phyloP scores from a whole-genome alignment of 37 sponge, comb jelly and placozoan species.

The Cliona cf. orientalis region DNA sequence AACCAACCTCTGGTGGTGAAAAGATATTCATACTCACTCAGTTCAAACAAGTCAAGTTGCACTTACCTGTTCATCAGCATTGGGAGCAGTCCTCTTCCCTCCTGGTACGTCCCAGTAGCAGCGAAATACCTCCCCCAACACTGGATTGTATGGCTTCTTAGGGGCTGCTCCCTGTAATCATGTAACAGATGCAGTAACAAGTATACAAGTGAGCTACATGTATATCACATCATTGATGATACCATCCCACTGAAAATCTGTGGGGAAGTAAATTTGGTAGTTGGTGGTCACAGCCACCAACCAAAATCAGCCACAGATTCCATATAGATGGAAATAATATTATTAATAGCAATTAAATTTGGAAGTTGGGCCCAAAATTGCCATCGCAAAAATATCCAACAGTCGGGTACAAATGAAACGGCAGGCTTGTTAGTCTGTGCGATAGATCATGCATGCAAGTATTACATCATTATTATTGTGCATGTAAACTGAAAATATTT shows the following conservation, averaged over 20 bases:
- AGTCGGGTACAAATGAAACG: too few species aligned
- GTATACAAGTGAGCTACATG: too few species aligned
- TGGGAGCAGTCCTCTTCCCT: neutral
- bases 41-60: neutral
- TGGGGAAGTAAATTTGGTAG: too few species aligned
- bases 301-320: neutral
- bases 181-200: neutral
- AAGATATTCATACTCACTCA: neutral
- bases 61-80: neutral
- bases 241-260: too few species aligned
- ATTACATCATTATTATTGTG: too few species aligned
- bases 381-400: too few species aligned
- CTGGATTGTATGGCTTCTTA: conserved; percentile 89
- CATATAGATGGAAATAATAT: neutral
- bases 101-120: conserved; percentile 76
- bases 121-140: conserved; percentile 78
- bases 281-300: neutral
- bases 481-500: too few species aligned
- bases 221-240: too few species aligned
- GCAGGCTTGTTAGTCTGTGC: too few species aligned
- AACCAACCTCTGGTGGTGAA: conserved; percentile 23
- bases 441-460: too few species aligned
- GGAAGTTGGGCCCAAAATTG: too few species aligned
- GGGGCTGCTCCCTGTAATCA: conserved; percentile 43
- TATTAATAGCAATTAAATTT: too few species aligned